Evolutionary conservation across 2,797 vertebrate genomes (phyloP), one percentile per base, ranked within the genome.

Genomic region (Helostoma temminkii): DNA sequence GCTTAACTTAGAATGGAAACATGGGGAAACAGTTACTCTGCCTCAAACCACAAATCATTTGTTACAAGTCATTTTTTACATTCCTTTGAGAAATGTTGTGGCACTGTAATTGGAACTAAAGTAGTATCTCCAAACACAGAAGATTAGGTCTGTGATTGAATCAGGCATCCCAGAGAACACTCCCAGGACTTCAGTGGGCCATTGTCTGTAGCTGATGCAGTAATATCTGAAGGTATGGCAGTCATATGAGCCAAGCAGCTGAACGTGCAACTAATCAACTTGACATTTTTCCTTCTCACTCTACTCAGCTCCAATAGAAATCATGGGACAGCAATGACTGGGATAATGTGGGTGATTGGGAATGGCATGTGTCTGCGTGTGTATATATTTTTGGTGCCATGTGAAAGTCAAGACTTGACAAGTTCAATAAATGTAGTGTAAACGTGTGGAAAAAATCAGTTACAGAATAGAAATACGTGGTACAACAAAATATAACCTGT

Each of bases 221-320:
- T 93, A 91, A 92, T 92, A 71, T 86, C 73, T 84, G 64, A 87
- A 76, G 78, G 88, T 67, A 88, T 26, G 89, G 63, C 76, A 62
- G 88, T 92, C 91, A 91, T 85, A 87, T 91, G 90, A 91, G 84
- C 45, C 52, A 30, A 70, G 79, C 74, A 76, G 87, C 77, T 78
- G 77, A 91, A 92, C 81, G 81, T 91, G 90, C 90, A 86, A 83
- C 82, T 90, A 92, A 88, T 93, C 91, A 91, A 45, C 63, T 46
- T 37, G 43, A 67, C 58, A 57, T 16, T 65, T 47, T 74, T 42
- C 73, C 77, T 59, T 65, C 58, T 71, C 53, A 69, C 49, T 75
- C 78, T 37, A 63, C 65, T 71, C 80, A 66, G 52, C 71, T 47
- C 74, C 75, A 85, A 90, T 77, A 9, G 34, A 66, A 88, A 88